phyloP scores from a whole-genome alignment of 2,888 invertebrate genomes.

The Mesoligia furuncula region DNA sequence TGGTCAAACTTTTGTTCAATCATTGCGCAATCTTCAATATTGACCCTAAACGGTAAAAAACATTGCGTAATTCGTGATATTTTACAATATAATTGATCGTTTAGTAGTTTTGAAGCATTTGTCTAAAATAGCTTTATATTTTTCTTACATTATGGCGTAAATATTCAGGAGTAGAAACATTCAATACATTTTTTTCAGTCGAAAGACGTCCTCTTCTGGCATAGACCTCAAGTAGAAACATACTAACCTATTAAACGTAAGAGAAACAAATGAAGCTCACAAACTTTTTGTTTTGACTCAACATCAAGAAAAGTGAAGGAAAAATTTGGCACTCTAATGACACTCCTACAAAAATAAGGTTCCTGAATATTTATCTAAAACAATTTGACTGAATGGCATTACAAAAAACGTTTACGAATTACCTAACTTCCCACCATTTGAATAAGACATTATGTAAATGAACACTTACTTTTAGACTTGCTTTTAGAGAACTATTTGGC shows the following conservation, averaged over 20 bases:
- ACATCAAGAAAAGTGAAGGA: not conserved
- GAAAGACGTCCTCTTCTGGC: not conserved
- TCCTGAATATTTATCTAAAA: constrained; percentile 47
- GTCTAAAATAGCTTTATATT: not conserved
- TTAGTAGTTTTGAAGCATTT: not conserved
- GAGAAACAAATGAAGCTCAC: not conserved
- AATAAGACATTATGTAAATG: constrained; percentile 77
- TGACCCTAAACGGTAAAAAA: not conserved
- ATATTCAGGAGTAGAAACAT: not conserved
- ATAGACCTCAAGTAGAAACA: not conserved
- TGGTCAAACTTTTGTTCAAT: no score
- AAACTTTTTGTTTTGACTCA: not conserved
- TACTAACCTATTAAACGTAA: not conserved
- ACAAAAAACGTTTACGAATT: constrained; percentile 73
- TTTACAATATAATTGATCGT: not conserved
- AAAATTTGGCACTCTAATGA: not conserved
- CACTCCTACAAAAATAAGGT: constrained; percentile 28
- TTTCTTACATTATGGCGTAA: not conserved
- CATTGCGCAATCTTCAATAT: no score
- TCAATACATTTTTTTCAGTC: not conserved
- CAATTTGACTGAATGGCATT: constrained; percentile 68
- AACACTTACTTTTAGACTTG: constrained; percentile 73
- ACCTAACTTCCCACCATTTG: constrained; percentile 70
- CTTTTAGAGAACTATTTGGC: constrained; percentile 74
- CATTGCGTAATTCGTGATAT: not conserved